These are phyloP conservation scores for Litoditis marina DNA, from an alignment of 2,888 invertebrate species.

Conservation along the genomic window DNA sequence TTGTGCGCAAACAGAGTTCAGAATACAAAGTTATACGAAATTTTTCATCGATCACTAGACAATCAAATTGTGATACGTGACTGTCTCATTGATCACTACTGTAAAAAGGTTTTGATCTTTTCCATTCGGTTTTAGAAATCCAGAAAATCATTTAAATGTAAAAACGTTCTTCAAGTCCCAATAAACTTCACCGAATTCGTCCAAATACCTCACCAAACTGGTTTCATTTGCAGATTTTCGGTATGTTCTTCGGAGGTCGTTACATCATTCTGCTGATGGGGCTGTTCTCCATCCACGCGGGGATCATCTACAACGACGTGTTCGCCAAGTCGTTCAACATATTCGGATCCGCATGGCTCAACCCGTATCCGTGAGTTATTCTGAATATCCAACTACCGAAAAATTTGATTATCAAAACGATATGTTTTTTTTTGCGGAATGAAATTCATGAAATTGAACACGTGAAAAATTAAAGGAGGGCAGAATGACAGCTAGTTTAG, in stretches of 20 bases:
- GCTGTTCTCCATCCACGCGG: conserved; percentile 62
- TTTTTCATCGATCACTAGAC: too few relatives aligned
- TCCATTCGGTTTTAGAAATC: too few relatives aligned
- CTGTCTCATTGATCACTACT: too few relatives aligned
- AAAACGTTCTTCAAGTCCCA: background rate
- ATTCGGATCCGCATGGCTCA: conserved; percentile 64
- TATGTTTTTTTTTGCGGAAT: background rate
- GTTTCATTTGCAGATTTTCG: conserved; percentile 62
- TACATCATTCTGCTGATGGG: conserved; percentile 63
- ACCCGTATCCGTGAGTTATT: conserved; percentile 47
- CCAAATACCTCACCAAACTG: conserved; percentile 1
- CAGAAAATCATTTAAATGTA: background rate
- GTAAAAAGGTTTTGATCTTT: too few relatives aligned
- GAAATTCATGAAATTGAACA: too few relatives aligned
- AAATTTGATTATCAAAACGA: background rate
- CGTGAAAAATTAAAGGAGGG: too few relatives aligned
- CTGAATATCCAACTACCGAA: too few relatives aligned
- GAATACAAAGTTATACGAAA: too few relatives aligned
- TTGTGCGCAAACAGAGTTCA: too few relatives aligned
- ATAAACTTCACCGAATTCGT: too few relatives aligned
- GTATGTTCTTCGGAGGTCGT: conserved; percentile 62
- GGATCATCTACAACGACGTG: conserved; percentile 61
- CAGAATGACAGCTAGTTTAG: too few relatives aligned
- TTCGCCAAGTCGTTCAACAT: conserved; percentile 64
- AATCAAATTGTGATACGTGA: too few relatives aligned